Conservation (phyloP, 2,888 invertebrate species). For the Ectropis crepuscularia region DNA sequence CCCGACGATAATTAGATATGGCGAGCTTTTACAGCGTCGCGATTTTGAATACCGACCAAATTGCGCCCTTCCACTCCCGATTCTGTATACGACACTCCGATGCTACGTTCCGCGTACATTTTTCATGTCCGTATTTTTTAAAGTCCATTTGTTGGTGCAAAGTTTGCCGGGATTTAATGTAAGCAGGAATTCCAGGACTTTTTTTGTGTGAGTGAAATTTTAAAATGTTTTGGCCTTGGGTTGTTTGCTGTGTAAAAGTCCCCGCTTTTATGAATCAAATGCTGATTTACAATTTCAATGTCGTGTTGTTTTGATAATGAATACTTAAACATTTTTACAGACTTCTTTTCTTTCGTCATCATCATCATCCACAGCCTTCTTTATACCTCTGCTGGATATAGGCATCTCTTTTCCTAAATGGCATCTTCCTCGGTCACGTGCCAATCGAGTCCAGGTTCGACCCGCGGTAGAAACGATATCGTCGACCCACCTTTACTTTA, state of each 20-base stretch:
- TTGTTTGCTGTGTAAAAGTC: background rate
- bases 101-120: constrained; percentile 67
- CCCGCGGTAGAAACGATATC: too few relatives aligned
- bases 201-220: constrained; percentile 9
- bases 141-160: constrained; percentile 19
- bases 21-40: constrained; percentile 81
- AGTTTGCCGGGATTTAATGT: constrained; percentile 15
- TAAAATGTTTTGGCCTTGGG: constrained; percentile 12
- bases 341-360: too few relatives aligned
- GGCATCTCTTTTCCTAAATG: too few relatives aligned
- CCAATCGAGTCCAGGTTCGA: too few relatives aligned
- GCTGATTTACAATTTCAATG: too few relatives aligned
- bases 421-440: too few relatives aligned
- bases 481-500: too few relatives aligned
- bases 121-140: constrained; percentile 30
- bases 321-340: too few relatives aligned
- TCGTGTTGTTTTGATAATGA: too few relatives aligned
- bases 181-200: constrained; percentile 13
- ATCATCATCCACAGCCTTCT: too few relatives aligned
- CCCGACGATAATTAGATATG: constrained; percentile 82
- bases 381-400: too few relatives aligned
- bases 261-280: too few relatives aligned
- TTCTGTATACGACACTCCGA: constrained; percentile 72
- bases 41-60: constrained; percentile 81
- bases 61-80: constrained; percentile 81